Percentiles rank a stretch among this genome's conserved stretches.
phyloP scores from a whole-genome alignment of 2,888 invertebrate genomes.

The Hedychridium roseum region DNA sequence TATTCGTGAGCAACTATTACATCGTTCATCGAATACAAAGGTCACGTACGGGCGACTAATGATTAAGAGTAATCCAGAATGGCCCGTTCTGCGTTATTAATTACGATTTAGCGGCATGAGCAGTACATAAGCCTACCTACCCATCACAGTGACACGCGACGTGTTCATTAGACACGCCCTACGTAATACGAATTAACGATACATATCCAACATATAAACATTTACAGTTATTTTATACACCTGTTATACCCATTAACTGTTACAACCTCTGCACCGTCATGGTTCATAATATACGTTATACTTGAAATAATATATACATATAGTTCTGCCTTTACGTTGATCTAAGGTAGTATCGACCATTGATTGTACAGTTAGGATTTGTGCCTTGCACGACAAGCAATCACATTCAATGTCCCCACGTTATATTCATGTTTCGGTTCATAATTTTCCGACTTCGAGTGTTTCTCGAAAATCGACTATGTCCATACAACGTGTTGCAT shows the following conservation, averaged over 20 bases:
- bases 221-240: conserved; percentile 22
- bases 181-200: conserved; percentile 19
- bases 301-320: too few relatives aligned
- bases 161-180: conserved; percentile 21
- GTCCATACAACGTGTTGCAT: too few relatives aligned
- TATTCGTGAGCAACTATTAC: too few relatives aligned
- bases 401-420: conserved; percentile 41
- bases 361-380: conserved; percentile 55
- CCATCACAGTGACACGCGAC: conserved; percentile 53
- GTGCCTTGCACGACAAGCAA: conserved; percentile 48
- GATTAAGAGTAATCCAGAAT: too few relatives aligned
- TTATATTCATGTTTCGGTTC: conserved; percentile 13
- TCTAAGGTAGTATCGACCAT: conserved; percentile 40
- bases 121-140: conserved; percentile 41
- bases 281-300: too few relatives aligned
- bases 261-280: too few relatives aligned
- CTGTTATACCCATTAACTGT: too few relatives aligned
- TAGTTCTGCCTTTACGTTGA: too few relatives aligned
- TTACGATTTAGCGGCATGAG: conserved; percentile 33
- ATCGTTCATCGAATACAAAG: too few relatives aligned
- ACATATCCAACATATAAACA: conserved; percentile 47
- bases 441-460: background rate
- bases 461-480: background rate
- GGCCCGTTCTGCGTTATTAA: too few relatives aligned
- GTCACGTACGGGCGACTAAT: too few relatives aligned